Evolutionary conservation across 2,888 invertebrate genomes (phyloP), one percentile per base, ranked within the genome.

Genomic region (Crematogaster levior): DNA sequence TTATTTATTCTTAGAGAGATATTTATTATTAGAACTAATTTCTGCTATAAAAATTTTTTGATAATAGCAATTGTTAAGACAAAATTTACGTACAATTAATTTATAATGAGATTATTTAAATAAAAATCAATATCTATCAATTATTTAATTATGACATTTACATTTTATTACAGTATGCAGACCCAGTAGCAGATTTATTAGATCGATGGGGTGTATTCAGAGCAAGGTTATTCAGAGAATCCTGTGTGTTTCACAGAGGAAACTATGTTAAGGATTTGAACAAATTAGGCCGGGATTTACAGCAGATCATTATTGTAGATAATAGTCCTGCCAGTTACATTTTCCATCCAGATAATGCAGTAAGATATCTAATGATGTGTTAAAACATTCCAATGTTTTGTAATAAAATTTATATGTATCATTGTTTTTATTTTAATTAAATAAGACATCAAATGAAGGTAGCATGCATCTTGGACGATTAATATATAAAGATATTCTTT

Each of bases 281-380:
- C 96, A 98, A 98, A 94, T 96, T 99, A 90, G 99, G 99, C 84
- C 96, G 99, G 89, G 99, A 99, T 95, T 96, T 99, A 94, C 97
- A 98, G 92, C 98, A 98, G 95, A 98, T 99, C 93, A 97, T 99
- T 93, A 99, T 99, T 93, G 98, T 99, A 91, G 99, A 99, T 96
- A 99, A 99, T 96, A 99, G 99, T 93, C 99, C 99, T 92, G 99
- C 99, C 93, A 99, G 99, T 90, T 99, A 99, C 95, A 99, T 99
- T 96, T 99, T 99, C 97, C 99, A 99, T 97, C 99, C 99, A 94
- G 99, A 99, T 95, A 99, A 99, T 96, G 99, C 99, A 95, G 99
- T 99, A 95, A 97, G 98, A 97, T 80, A 80, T 73, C 48, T 56
- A 51, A 81, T 43, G 12, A 30, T 27, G 21, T 21, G 21, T 40